Evolutionary conservation across 1,140 invertebrate species (phyloP), one percentile per base, ranked within the genome.

Genomic region (Temnothorax longispinosus): DNA sequence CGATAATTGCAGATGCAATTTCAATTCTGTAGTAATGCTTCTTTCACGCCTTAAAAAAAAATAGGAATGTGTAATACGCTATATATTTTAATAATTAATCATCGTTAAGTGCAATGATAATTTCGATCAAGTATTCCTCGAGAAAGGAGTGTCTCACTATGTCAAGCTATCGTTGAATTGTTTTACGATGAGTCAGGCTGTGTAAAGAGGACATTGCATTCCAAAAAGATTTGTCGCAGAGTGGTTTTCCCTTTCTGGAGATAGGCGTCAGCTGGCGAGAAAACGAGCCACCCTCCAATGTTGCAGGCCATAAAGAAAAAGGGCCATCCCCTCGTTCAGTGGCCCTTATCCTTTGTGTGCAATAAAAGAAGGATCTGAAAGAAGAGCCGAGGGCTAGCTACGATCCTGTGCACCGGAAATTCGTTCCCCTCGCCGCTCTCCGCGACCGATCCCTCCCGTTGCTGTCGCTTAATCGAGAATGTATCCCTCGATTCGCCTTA

Each of bases 341-440:
- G 44, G 47, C 71, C 47, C n/a, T 64, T 69, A 80, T 76, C 64
- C 89, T 90, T 91, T 91, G 89, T 91, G 64, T 44, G 38, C 47
- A 56, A 27, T 32, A 13, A 87, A 90, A 80, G 87, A 88, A 77
- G 81, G 69, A 87, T 82, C 21, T 60, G 86, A 69, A 21, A 75
- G 41, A 87, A 85, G 71, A 88, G 74, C 44, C 38, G 60, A 86
- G 81, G 84, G 74, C 78, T 75, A 84, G 87, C 54, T 90, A 90
- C 90, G 85, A 69, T 86, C 89, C 90, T 91, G 90, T 62, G 41
- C 82, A 87, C 90, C 90, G 90, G 90, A 91, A 91, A 82, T 89
- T 78, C 85, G 54, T 84, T 27, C 81, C 58, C 78, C 87, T 35
- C 54, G 67, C 3, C 38, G 41, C 75, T 56, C 78, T n/a, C 41